Base-by-base conservation (phyloP, 2,797 vertebrate species). In the Cossypha heuglini region DNA sequence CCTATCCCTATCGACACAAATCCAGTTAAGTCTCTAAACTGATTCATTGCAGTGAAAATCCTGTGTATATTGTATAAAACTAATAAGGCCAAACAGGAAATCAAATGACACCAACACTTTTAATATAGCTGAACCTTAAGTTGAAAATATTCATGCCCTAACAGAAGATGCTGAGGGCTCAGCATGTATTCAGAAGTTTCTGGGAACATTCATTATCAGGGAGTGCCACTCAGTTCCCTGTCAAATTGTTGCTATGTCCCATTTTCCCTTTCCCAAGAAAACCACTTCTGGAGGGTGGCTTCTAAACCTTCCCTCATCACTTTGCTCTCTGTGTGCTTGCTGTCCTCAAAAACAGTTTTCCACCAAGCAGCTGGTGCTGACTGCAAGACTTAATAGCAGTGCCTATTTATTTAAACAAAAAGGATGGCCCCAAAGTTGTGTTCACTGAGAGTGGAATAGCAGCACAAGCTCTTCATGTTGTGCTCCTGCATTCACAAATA, bases 161-260 rank as follows among this genome's bases (percentile, higher is more conserved):
- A 35, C 19, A 79, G 22, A 49, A 35, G 14, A 12, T 37, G 5
- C 28, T 77, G 54, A 57, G 37, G 26, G 22, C 5, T 45, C 13
- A 28, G 17, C 10, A 33, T 3, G 5, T 9, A 9, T 68, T 46
- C 5, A 1, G 4, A 22, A 37, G 7, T 6, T 45, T 57, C 18
- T 59, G 42, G 48, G 29, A 45, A 22, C 21, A 21, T 33, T 54
- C 7, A 12, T 14, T 16, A 11, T 38, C 40, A 18, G 8, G 15
- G n/a, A 28, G 3, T 4, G 11, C 21, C 16, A 22, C n/a, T 71
- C 52, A 85, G 13, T 1, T 55, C 15, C 59, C n/a, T 16, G 6
- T 21, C 11, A 24, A 31, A 37, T 68, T 0, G 0, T 38, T 52
- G 22, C 5, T 35, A 42, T 29, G 9, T n/a, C 18, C 25, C 31